Evolutionary conservation across 1,140 invertebrate species (phyloP).

Genomic region (Adoxophyes honmai): DNA sequence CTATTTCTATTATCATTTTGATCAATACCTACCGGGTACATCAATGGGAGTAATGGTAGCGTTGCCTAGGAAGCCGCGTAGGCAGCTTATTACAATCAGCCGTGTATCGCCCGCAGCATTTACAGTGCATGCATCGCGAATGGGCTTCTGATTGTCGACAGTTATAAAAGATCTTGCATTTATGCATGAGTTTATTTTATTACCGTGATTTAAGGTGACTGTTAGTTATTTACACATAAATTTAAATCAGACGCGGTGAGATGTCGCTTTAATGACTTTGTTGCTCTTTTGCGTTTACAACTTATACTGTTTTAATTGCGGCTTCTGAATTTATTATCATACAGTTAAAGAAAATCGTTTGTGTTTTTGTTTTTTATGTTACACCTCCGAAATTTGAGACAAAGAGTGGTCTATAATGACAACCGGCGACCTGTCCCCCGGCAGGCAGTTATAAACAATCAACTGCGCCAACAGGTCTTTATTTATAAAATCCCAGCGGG

Average conservation of each 20-base stretch:
- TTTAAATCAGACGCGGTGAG: no score
- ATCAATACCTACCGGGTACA: conserved; percentile 13
- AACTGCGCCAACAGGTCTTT: conserved; percentile 59
- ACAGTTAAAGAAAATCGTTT: no score
- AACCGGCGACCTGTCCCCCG: background rate
- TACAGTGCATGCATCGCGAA: conserved; percentile 2
- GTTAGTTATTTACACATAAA: no score
- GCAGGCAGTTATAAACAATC: conserved; percentile 15
- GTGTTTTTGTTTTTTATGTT: no score
- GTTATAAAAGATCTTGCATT: conserved; percentile 4
- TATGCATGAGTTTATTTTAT: background rate
- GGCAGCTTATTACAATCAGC: conserved; percentile 15
- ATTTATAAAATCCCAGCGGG: conserved; percentile 62
- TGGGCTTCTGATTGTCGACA: conserved; percentile 6
- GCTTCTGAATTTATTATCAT: no score
- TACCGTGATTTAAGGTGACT: no score
- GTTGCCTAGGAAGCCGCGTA: conserved; percentile 11
- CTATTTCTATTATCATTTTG: conserved; percentile 4
- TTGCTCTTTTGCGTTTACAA: no score
- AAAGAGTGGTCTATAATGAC: conserved; percentile 1
- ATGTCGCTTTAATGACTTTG: no score
- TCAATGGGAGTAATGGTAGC: conserved; percentile 10
- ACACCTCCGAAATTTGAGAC: background rate
- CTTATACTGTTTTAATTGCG: no score
- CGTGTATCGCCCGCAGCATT: conserved; percentile 13